These are phyloP conservation scores for Perca schrenkii DNA, from an alignment of 2,113 vertebrate species.

Conservation along the genomic window DNA sequence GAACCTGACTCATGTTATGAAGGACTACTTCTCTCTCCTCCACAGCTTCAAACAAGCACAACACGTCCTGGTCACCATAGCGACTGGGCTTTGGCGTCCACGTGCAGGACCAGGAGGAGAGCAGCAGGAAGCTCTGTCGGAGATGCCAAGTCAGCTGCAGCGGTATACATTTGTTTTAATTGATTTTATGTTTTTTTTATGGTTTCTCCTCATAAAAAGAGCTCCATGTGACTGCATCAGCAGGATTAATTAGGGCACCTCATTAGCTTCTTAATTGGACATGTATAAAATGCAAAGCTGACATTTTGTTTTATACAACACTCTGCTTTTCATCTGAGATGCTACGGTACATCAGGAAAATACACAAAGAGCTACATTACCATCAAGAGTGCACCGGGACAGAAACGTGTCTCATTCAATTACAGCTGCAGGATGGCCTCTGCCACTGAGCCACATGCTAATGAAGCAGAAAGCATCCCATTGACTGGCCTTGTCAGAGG, in stretches of 20 bases:
- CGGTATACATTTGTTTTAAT: background rate
- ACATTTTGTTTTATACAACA: constrained; percentile 29
- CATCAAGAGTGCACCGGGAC: background rate
- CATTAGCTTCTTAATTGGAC: constrained; percentile 35
- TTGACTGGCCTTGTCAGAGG: background rate
- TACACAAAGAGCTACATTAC: background rate
- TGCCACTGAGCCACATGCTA: constrained; percentile 13
- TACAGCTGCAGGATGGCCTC: constrained; percentile 37
- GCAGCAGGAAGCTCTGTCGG: constrained; percentile 13
- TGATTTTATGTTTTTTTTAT: background rate
- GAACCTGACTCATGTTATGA: constrained; percentile 55
- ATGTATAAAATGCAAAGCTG: constrained; percentile 25
- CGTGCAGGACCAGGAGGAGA: constrained; percentile 46
- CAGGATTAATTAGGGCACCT: constrained; percentile 23
- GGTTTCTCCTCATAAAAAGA: background rate
- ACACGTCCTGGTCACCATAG: constrained; percentile 71
- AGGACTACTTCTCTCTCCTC: constrained; percentile 54
- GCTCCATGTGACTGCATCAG: constrained; percentile 4
- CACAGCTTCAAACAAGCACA: constrained; percentile 38
- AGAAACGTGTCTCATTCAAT: constrained; percentile 20
- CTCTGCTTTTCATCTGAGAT: constrained; percentile 20
- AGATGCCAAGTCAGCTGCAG: constrained; percentile 24
- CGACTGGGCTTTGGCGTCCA: constrained; percentile 59
- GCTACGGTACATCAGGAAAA: background rate
- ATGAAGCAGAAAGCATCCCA: constrained; percentile 38